Percentiles rank a stretch among this genome's conserved stretches.
phyloP scores from a whole-genome alignment of 2,797 vertebrate species.

The Hydrocynus forskahlii region DNA sequence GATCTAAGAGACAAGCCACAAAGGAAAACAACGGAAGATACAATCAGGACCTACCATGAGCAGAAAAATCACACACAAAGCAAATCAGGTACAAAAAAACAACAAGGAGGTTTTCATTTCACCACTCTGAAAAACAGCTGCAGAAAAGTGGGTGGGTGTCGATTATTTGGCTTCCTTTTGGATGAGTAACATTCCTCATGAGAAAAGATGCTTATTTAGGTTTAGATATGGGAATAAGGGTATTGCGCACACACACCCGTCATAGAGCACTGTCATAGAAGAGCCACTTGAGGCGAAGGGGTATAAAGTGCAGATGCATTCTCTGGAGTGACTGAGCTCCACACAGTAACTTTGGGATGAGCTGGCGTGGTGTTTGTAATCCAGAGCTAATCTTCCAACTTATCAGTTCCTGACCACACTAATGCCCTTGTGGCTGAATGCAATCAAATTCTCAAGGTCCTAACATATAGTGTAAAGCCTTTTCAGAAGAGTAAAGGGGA shows the following conservation, averaged over 20 bases:
- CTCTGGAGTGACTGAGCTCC: background rate
- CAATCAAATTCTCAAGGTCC: no score
- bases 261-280: background rate
- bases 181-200: background rate
- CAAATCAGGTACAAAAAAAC: background rate
- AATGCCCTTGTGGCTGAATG: no score
- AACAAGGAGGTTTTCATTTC: background rate
- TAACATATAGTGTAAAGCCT: no score
- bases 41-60: background rate
- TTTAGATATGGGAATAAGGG: background rate
- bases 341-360: background rate
- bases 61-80: background rate
- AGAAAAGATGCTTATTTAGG: background rate
- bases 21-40: conserved; percentile 8
- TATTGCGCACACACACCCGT: background rate
- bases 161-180: background rate
- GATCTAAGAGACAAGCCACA: conserved; percentile 6
- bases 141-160: background rate
- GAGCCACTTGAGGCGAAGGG: background rate
- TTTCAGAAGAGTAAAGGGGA: no score
- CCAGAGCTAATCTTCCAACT: background rate
- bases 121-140: background rate
- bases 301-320: background rate
- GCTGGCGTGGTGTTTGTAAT: background rate
- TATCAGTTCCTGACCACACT: background rate